A percentile compares a stretch with the other conserved stretches of the same genome.
These are phyloP conservation scores for Scaeva pyrastri DNA, from an alignment of 2,888 invertebrate species.

Conservation along the genomic window DNA sequence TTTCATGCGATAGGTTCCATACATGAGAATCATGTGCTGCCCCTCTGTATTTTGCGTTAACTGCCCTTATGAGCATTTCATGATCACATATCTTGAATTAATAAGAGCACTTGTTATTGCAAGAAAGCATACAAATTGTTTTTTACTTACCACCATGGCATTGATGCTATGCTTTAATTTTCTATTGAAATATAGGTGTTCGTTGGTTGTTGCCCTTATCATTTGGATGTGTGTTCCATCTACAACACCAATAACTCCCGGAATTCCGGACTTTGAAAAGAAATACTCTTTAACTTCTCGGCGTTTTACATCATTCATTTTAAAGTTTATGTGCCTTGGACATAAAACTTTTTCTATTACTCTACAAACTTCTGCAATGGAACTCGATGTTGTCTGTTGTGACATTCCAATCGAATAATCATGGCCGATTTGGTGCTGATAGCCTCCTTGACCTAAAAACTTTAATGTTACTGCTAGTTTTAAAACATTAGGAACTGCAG, in stretches of 20 bases:
- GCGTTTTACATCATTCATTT: background rate
- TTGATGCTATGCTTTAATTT: no score
- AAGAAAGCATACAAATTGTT: background rate
- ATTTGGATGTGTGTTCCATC: no score
- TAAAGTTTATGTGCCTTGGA: background rate
- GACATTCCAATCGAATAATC: background rate
- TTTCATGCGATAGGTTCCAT: no score
- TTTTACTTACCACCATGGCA: background rate
- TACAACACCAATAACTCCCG: no score
- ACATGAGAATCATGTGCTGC: no score
- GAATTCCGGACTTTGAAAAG: background rate
- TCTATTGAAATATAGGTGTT: no score
- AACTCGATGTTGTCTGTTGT: constrained; percentile 6
- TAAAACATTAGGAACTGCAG: no score
- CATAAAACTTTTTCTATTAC: background rate
- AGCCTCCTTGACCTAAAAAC: constrained; percentile 10
- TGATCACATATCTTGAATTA: background rate
- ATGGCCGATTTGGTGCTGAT: background rate
- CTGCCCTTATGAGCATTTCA: constrained; percentile 1
- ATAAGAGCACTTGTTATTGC: background rate
- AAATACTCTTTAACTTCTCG: background rate
- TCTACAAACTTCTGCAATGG: background rate
- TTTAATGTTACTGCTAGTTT: no score
- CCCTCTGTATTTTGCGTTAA: background rate
- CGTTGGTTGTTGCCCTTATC: no score